Evolutionary conservation across 2,797 vertebrate species (phyloP).

Genomic region (Enteromius viviparus): DNA sequence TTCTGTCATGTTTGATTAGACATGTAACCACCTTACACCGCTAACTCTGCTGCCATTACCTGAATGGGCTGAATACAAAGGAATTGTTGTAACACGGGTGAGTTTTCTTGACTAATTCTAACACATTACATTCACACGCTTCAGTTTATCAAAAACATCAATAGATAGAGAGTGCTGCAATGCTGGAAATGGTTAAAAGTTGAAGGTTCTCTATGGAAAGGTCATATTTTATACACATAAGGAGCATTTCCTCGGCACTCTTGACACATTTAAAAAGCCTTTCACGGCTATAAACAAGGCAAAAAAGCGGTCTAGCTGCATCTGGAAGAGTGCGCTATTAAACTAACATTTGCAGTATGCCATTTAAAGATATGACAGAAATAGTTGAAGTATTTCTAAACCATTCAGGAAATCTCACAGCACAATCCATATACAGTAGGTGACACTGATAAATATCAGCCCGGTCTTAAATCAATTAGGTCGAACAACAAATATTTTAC

Average conservation of each 20-base stretch:
- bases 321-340: neutral
- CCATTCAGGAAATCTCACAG: neutral
- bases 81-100: neutral
- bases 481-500: neutral
- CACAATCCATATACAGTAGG: neutral
- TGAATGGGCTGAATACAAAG: neutral
- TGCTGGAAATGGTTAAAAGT: neutral
- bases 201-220: neutral
- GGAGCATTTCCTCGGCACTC: neutral
- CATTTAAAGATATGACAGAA: neutral
- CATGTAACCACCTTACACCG: conserved; percentile 14
- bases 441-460: neutral
- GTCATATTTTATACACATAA: neutral
- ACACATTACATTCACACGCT: neutral
- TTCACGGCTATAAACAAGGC: neutral
- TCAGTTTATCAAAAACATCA: neutral
- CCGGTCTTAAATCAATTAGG: neutral
- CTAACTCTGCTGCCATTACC: neutral
- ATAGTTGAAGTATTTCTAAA: neutral
- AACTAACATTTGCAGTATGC: neutral
- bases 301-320: neutral
- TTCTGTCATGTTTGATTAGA: conserved; percentile 38
- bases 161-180: neutral
- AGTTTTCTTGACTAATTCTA: neutral
- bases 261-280: neutral